These are phyloP conservation scores for Proteles cristata DNA, from an alignment of 2,113 vertebrate genomes.

Conservation along the genomic window DNA sequence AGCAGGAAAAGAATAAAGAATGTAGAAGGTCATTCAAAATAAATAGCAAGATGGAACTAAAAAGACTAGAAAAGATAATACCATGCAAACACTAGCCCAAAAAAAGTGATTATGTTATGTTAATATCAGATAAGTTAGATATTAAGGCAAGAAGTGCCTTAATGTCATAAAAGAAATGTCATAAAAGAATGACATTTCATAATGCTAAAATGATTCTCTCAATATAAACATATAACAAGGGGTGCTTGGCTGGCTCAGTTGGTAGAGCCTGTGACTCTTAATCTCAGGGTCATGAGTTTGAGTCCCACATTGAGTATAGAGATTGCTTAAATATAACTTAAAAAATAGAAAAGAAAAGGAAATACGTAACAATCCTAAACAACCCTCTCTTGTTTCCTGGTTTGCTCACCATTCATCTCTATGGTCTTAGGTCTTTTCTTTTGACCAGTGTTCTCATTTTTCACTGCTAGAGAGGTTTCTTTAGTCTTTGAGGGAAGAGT, in stretches of 20 bases:
- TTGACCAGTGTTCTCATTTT: slow-evolving; percentile 10
- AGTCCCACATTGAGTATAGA: no score
- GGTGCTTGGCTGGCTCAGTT: no score
- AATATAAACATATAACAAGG: background rate
- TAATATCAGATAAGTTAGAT: background rate
- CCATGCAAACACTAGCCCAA: background rate
- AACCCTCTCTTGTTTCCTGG: background rate
- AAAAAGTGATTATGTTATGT: background rate
- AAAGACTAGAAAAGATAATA: background rate
- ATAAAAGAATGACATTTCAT: background rate
- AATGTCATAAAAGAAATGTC: no score
- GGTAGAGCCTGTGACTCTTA: no score
- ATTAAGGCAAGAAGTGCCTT: background rate
- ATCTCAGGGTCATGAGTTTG: no score
- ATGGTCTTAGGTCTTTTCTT: background rate
- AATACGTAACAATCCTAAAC: background rate
- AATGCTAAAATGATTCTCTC: background rate
- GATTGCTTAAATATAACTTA: no score
- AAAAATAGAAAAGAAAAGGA: no score
- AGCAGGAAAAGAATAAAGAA: background rate
- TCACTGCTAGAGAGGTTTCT: background rate
- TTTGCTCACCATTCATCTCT: background rate
- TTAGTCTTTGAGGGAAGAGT: background rate
- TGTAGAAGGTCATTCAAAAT: background rate
- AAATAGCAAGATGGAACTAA: background rate